Base-by-base conservation (phyloP, 2,113 vertebrate genomes). In the Columbina picui region DNA sequence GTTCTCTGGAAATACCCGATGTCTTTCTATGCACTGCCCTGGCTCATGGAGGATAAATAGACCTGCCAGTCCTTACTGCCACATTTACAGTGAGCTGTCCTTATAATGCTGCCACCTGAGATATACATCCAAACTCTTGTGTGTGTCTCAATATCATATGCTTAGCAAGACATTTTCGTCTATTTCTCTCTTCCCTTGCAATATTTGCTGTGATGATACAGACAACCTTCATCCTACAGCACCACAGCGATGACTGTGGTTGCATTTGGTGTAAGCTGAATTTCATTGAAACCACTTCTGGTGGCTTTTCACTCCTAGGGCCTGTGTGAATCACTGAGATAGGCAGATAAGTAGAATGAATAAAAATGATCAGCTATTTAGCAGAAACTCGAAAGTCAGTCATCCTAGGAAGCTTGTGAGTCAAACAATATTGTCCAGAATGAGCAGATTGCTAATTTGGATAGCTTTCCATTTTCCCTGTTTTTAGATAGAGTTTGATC, bases 401-500 rank as follows among this genome's bases (percentile, higher is more conserved):
- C 84, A 59, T 96, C 78, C 59, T 67, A 52, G 85, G 92, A 96
- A 86, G 81, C 65, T 83, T 71, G 25, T 45, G 86, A 96, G 78
- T 93, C 96, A 96, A 96, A 94, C 69, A 57, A 21, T 91, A 79
- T 87, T 97, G 93, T 84, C 94, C 93, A 91, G 93, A 92, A 91
- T 55, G 90, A 97, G 92, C 97, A 97, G 96, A 91, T 89, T 97
- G 93, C 93, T 96, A 64, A 86, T 91, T 92, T 95, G 96, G 89
- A 91, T 84, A 75, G 93, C 80, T 97, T 96, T 95, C 94, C 92
- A 45, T 73, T 96, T 94, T 94, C 84, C 87, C 27, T 95, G 50
- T 3, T 82, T 96, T 93, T 91, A 69, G 71, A 79, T 84, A 71
- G 85, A 93, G 89, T 90, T 95, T 67, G 85, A 85, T 79, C 69